Conservation (phyloP, 2,888 invertebrate genomes). For the Leucophenga montana region DNA sequence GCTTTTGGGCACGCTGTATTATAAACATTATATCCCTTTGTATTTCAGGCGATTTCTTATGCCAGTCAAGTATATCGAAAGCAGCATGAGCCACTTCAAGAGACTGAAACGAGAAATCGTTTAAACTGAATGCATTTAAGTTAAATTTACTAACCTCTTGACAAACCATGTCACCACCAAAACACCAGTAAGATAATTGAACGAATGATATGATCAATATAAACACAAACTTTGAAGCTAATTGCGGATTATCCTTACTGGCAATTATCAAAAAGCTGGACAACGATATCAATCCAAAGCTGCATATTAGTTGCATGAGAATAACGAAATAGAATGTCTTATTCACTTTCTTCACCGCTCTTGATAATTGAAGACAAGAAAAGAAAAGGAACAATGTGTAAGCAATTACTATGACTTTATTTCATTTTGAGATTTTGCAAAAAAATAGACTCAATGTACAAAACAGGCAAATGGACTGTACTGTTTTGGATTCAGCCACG, state of each 20-base stretch:
- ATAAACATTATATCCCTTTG: slow-evolving; percentile 60
- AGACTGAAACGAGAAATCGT: slow-evolving; percentile 51
- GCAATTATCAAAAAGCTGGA: slow-evolving; percentile 62
- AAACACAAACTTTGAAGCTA: slow-evolving; percentile 60
- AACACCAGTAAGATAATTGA: slow-evolving; percentile 67
- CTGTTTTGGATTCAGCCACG: too few species aligned
- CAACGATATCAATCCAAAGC: slow-evolving; percentile 64
- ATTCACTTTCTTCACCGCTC: slow-evolving; percentile 52
- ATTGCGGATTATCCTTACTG: slow-evolving; percentile 52
- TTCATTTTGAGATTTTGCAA: too few species aligned
- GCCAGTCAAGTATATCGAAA: slow-evolving; percentile 60
- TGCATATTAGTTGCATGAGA: slow-evolving; percentile 60
- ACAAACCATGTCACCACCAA: slow-evolving; percentile 58
- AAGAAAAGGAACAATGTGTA: not conserved
- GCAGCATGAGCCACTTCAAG: slow-evolving; percentile 62
- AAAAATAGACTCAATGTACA: too few species aligned
- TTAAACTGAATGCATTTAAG: not conserved
- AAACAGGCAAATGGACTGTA: too few species aligned
- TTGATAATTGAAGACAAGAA: slow-evolving; percentile 17
- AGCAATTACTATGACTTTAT: too few species aligned
- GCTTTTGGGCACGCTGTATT: slow-evolving; percentile 61
- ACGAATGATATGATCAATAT: slow-evolving; percentile 57
- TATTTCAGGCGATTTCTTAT: slow-evolving; percentile 46
- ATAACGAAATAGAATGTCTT: slow-evolving; percentile 54
- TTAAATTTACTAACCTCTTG: slow-evolving; percentile 51